These are phyloP conservation scores for Cyphomyrus discorhynchus DNA, from an alignment of 2,113 vertebrate genomes.

Conservation along the genomic window DNA sequence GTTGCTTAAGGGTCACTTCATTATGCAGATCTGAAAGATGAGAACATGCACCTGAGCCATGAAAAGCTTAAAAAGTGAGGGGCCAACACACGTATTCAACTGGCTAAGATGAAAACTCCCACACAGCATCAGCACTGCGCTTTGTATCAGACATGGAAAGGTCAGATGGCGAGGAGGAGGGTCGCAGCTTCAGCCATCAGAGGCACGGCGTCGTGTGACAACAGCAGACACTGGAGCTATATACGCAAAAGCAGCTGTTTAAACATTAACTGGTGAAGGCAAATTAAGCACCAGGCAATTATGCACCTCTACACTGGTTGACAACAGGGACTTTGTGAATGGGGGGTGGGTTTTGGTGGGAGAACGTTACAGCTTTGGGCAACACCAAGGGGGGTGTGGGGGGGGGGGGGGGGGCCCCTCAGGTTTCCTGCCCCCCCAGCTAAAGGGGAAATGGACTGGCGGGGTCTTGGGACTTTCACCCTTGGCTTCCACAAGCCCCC, in stretches of 20 bases:
- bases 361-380: not conserved
- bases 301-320: constrained; percentile 1
- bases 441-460: not conserved
- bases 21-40: not conserved
- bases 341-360: not conserved
- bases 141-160: not conserved
- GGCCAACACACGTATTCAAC: not conserved
- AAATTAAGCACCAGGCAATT: constrained; percentile 23
- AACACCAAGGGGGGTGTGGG: not conserved
- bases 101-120: not conserved
- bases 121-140: not conserved
- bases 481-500: no score
- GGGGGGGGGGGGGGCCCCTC: not conserved
- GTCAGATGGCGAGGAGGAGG: not conserved
- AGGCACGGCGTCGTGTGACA: not conserved
- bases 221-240: not conserved
- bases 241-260: constrained; percentile 20
- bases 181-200: not conserved
- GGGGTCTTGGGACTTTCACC: not conserved
- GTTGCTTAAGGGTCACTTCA: not conserved
- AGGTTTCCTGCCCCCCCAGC: not conserved
- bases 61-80: not conserved
- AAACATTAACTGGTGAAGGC: constrained; percentile 5
- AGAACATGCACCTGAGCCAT: not conserved
- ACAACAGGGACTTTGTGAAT: not conserved